These are phyloP conservation scores for Antheraea yamamai DNA, from an alignment of 2,888 invertebrate species.

Conservation along the genomic window DNA sequence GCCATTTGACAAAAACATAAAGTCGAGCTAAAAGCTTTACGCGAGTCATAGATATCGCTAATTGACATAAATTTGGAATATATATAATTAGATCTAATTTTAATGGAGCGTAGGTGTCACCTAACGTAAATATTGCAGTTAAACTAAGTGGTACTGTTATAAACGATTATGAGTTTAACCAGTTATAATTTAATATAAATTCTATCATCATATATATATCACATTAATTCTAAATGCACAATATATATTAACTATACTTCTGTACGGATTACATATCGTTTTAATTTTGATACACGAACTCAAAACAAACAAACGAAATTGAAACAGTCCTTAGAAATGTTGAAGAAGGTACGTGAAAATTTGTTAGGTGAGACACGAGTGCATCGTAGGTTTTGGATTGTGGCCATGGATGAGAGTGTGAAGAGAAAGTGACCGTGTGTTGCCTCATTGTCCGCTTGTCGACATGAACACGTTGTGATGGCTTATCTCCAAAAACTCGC, in stretches of 20 bases:
- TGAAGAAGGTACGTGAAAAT: constrained; percentile 14
- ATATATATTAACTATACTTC: neutral
- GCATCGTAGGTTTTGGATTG: constrained; percentile 27
- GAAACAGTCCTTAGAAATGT: neutral
- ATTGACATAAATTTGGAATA: neutral
- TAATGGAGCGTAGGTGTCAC: neutral
- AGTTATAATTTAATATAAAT: neutral
- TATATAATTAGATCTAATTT: neutral
- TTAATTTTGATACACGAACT: neutral
- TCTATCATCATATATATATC: neutral
- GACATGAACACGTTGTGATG: constrained; percentile 63
- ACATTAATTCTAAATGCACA: neutral
- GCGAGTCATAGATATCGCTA: neutral
- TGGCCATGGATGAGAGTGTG: constrained; percentile 36
- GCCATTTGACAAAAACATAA: constrained; percentile 12
- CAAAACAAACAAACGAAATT: too few relatives aligned
- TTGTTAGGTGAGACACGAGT: constrained; percentile 16
- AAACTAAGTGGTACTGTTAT: neutral
- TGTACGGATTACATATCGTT: neutral
- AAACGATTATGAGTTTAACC: neutral
- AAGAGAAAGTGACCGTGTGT: constrained; percentile 50
- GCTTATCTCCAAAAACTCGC: constrained; percentile 71
- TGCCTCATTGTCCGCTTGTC: constrained; percentile 55
- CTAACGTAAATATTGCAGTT: neutral
- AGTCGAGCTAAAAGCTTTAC: neutral